Conservation (phyloP, 2,797 vertebrate genomes). For the Distichodus sexfasciatus region DNA sequence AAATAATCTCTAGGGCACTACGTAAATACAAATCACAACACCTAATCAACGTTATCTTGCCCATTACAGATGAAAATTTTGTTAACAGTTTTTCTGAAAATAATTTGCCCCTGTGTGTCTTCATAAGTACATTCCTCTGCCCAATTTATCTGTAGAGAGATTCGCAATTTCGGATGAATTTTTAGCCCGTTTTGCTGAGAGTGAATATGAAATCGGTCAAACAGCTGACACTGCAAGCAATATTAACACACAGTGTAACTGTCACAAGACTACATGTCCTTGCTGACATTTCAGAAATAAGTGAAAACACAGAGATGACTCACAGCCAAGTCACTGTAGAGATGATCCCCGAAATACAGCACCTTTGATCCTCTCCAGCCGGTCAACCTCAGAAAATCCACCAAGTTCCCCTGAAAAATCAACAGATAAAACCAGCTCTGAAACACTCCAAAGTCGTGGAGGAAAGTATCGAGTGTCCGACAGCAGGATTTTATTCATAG, state of each 20-base stretch:
- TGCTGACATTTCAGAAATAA: not conserved
- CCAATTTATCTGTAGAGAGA: no score
- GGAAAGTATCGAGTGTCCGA: not conserved
- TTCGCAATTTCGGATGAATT: no score
- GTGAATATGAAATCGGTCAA: no score
- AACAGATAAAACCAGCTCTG: not conserved
- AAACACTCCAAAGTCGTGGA: not conserved
- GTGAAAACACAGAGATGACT: constrained; percentile 25
- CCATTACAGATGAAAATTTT: no score
- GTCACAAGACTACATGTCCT: not conserved
- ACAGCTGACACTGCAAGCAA: no score
- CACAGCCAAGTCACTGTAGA: constrained; percentile 86
- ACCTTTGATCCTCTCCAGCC: constrained; percentile 84
- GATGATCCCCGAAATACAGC: constrained; percentile 86
- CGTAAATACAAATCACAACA: no score
- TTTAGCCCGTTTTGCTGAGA: no score
- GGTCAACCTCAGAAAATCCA: constrained; percentile 81
- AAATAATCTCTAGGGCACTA: no score
- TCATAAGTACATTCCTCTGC: no score
- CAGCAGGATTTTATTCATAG: not conserved
- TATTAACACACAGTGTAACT: not conserved
- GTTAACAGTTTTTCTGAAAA: no score
- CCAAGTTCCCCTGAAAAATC: constrained; percentile 77
- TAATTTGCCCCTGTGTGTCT: no score
- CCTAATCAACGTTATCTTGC: no score